Base-by-base conservation (phyloP, 1,140 invertebrate species). In the Drosophila nikananu region DNA sequence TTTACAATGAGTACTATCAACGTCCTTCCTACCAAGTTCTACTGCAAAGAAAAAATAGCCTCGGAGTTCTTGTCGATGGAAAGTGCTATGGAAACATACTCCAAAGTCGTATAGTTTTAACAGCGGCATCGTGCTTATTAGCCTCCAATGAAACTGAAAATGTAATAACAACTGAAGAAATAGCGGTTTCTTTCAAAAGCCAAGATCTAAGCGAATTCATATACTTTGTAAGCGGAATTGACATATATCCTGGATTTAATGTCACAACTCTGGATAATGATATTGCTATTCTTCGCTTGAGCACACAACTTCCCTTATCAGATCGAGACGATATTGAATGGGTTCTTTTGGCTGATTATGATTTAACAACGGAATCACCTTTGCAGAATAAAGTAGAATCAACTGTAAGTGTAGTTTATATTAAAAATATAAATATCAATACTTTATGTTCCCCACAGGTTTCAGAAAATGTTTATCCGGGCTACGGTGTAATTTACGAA, bases 101-200 rank as follows among this genome's bases (percentile, higher is more conserved):
- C 9, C 75, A 78, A 57, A 78, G 74, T 46, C 74, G 59, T 19
- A 46, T 78, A n/a, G 35, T 78, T 17, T 55, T 78, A 51, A 78
- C 75, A 5, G 64, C 75, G 15, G 75, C 75, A 32, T 70, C 75
- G 23, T 78, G 75, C 49, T 23, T 78, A 13, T 61, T 48, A 3
- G 27, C 21, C 7, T 5, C 27, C 4, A 37, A 15, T 67, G 35
- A 21, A 25, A 48, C 21, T 9, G 27, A 52, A 21, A n/a, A 35
- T 21, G 1, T 55, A 1, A 19, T 77, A 9, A 21, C 48, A 25
- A 10, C 51, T 4, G 49, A 55, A 6, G 44, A 77, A 3, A 3
- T 78, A 13, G 41, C 64, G 5, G 49, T 78, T 5, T 42, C 55
- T 23, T 19, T 57, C 5, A 54, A 60, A 17, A 30, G n/a, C 2